These are phyloP conservation scores for Taurulus bubalis DNA, from an alignment of 2,113 vertebrate species.

Conservation along the genomic window DNA sequence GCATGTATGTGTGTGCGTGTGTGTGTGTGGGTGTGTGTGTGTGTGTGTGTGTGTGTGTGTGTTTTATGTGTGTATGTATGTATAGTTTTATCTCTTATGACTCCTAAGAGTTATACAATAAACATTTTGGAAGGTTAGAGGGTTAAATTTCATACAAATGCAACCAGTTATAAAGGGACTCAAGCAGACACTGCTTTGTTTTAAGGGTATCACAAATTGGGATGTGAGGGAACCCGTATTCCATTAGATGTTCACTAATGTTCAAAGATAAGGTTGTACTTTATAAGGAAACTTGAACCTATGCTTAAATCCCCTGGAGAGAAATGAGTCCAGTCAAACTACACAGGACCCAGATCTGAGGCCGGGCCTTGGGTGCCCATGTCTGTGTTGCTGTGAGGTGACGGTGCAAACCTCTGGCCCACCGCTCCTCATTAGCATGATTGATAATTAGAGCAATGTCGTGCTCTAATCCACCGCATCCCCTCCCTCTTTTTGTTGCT, in stretches of 20 bases:
- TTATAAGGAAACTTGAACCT: neutral
- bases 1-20: too few relatives aligned
- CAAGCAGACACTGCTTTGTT: neutral
- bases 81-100: neutral
- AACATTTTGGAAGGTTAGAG: neutral
- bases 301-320: neutral
- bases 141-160: neutral
- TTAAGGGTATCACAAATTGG: neutral
- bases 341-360: neutral
- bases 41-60: too few relatives aligned
- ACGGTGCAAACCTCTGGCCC: neutral
- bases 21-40: too few relatives aligned
- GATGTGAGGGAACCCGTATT: neutral
- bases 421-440: conserved; percentile 22
- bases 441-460: conserved; percentile 12
- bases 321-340: neutral
- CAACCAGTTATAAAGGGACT: neutral
- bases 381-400: neutral
- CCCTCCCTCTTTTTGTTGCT: neutral
- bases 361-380: neutral
- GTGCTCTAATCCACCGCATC: neutral
- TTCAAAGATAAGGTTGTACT: neutral
- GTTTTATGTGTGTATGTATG: too few relatives aligned
- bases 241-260: neutral
- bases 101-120: neutral